phyloP scores from a whole-genome alignment of 53 echinoderm and acorn worm species.

The Crossaster papposus region DNA sequence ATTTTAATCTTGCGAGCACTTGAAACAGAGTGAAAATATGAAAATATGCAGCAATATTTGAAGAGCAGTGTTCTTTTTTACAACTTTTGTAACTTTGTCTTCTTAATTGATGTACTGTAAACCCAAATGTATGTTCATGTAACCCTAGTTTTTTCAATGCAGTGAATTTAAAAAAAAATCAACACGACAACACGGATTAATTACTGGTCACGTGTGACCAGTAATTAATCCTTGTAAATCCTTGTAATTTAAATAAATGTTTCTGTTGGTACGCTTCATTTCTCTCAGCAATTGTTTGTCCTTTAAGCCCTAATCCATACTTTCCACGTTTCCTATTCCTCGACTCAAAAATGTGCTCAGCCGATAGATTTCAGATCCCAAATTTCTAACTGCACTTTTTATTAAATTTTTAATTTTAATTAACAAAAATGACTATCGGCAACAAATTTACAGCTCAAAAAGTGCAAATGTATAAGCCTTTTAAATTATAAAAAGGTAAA shows the following conservation, averaged over 20 bases:
- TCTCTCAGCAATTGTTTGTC: neutral
- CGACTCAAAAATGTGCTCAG: conserved; percentile 24
- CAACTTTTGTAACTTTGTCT: neutral
- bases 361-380: neutral
- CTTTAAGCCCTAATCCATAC: neutral
- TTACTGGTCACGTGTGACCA: too few relatives aligned
- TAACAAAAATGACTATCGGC: neutral
- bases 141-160: neutral
- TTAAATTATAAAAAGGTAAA: neutral
- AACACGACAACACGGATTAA: too few relatives aligned
- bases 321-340: neutral
- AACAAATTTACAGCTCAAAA: neutral
- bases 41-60: conserved; percentile 1
- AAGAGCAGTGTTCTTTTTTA: neutral
- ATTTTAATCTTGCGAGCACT: neutral
- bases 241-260: neutral
- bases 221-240: too few relatives aligned
- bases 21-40: neutral
- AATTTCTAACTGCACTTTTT: too few relatives aligned
- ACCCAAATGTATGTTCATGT: neutral
- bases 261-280: neutral
- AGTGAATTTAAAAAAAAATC: too few relatives aligned
- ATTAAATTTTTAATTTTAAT: neutral
- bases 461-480: neutral
- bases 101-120: neutral